These are phyloP conservation scores for Athene noctua DNA, from an alignment of 2,113 vertebrate genomes.

Conservation along the genomic window DNA sequence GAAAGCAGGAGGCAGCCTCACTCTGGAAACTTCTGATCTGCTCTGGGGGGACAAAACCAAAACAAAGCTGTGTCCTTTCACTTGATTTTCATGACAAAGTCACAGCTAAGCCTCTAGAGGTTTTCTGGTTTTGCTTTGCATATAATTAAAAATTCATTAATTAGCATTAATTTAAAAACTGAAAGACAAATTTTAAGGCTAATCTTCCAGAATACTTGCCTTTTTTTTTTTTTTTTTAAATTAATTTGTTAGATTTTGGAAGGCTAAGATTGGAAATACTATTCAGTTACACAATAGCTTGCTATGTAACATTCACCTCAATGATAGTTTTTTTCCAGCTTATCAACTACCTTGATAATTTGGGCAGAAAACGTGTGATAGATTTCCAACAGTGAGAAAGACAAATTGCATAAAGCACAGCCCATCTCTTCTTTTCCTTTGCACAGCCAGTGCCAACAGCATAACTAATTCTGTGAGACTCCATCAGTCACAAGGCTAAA, in stretches of 20 bases:
- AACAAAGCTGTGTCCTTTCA: neutral
- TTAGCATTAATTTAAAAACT: constrained; percentile 37
- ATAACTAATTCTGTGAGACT: constrained; percentile 7
- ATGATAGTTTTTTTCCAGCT: constrained; percentile 5
- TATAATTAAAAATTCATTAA: constrained; percentile 53
- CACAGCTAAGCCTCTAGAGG: constrained; percentile 16
- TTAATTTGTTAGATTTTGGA: neutral
- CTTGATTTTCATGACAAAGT: neutral
- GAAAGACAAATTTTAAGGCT: constrained; percentile 39
- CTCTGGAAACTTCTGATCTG: neutral
- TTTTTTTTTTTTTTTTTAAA: neutral
- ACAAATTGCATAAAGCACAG: neutral
- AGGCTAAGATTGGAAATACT: neutral
- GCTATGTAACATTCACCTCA: neutral
- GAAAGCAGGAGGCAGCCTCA: neutral
- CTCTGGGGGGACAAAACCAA: neutral
- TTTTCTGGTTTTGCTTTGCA: constrained; percentile 7
- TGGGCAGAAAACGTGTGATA: neutral
- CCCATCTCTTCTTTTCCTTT: neutral
- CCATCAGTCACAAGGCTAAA: neutral
- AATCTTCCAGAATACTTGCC: constrained; percentile 23
- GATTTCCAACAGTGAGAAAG: constrained; percentile 18
- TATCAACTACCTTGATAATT: constrained; percentile 2
- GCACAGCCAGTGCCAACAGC: neutral
- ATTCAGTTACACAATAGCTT: neutral